phyloP scores from a whole-genome alignment of 2,797 vertebrate species.

The Anguilla anguilla region DNA sequence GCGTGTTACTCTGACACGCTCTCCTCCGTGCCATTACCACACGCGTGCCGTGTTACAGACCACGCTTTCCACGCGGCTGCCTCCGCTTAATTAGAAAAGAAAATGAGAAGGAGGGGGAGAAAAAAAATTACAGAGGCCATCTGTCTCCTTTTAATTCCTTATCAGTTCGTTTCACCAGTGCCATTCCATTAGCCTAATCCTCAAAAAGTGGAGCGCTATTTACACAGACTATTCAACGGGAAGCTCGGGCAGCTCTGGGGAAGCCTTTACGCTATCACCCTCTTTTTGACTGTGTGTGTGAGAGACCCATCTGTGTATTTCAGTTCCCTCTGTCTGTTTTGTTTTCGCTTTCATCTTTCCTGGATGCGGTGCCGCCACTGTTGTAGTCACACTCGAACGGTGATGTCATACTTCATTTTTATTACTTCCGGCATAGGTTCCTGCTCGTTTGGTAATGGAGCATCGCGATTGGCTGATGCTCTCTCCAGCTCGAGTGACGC shows the following conservation, averaged over 20 bases:
- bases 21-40: neutral
- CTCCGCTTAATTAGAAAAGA: neutral
- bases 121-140: neutral
- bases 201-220: neutral
- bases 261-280: neutral
- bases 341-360: neutral
- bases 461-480: neutral
- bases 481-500: neutral
- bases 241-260: neutral
- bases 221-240: neutral
- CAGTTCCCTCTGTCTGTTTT: neutral
- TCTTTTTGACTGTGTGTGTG: neutral
- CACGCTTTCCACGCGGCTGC: neutral
- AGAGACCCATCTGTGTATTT: neutral
- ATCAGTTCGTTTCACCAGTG: neutral
- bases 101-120: neutral
- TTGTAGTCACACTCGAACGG: neutral
- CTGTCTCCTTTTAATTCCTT: neutral
- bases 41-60: neutral
- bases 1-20: neutral
- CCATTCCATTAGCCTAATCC: slow-evolving; percentile 7
- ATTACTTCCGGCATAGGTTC: neutral
- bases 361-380: neutral
- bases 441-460: neutral
- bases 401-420: neutral